Evolutionary conservation across 1,140 invertebrate species (phyloP).

Genomic region (Aricia agestis): DNA sequence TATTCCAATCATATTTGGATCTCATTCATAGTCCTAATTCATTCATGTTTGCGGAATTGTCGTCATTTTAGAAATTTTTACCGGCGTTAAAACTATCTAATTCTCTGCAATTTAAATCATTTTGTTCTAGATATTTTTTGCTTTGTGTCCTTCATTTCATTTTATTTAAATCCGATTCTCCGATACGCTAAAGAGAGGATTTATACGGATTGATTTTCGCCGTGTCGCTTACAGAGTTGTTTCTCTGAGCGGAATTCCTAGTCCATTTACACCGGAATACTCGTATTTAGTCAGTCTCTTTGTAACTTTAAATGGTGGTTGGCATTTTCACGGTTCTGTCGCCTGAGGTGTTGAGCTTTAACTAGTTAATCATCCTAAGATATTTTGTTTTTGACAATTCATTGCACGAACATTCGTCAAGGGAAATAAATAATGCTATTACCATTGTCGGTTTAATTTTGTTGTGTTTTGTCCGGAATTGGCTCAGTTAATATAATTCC

Average conservation of each 20-base stretch:
- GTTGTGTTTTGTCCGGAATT: background rate
- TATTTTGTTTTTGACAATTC: too few relatives aligned
- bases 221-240: background rate
- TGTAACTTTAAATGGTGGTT: background rate
- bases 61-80: background rate
- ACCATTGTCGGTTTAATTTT: background rate
- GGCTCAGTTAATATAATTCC: background rate
- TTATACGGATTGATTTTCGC: constrained; percentile 1
- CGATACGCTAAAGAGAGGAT: constrained; percentile 2
- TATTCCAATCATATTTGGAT: too few relatives aligned
- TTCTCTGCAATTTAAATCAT: background rate
- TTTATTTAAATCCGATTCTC: background rate
- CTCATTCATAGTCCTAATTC: too few relatives aligned
- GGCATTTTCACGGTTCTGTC: background rate
- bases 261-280: background rate
- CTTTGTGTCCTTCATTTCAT: background rate
- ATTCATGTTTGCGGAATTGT: too few relatives aligned
- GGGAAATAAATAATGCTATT: background rate
- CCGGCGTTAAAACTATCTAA: background rate
- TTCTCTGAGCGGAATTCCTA: background rate
- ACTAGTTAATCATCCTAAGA: too few relatives aligned
- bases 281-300: background rate
- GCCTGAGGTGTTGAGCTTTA: background rate
- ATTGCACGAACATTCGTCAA: too few relatives aligned
- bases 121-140: background rate